phyloP scores from a whole-genome alignment of 2,797 vertebrate genomes.

The Sorex maritimensis region DNA sequence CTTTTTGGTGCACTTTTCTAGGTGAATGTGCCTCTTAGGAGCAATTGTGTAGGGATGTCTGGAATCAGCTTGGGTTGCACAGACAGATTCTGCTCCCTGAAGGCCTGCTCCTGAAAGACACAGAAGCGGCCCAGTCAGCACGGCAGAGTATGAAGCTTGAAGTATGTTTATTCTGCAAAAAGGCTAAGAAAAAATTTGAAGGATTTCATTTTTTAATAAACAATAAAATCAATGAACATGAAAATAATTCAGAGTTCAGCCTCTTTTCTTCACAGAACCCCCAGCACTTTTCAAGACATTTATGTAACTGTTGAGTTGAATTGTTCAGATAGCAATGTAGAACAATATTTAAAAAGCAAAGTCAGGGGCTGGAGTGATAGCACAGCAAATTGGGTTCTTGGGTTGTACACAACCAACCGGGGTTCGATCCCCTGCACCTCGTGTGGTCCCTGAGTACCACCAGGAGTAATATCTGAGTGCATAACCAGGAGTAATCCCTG shows the following conservation, averaged over 20 bases:
- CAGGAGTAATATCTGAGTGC: too few species aligned
- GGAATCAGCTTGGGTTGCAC: conserved; percentile 55
- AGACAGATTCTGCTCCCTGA: conserved; percentile 36
- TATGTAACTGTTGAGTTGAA: conserved; percentile 56
- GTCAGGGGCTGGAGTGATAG: too few species aligned
- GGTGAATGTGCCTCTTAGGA: conserved; percentile 82
- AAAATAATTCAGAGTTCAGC: conserved; percentile 55
- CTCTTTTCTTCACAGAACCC: conserved; percentile 43
- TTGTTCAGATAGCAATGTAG: conserved; percentile 25
- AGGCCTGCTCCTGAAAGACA: conserved; percentile 51
- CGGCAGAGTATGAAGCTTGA: conserved; percentile 67
- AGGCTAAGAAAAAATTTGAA: conserved; percentile 67
- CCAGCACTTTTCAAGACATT: background rate
- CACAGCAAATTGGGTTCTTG: too few species aligned
- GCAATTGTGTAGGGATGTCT: conserved; percentile 39
- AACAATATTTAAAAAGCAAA: conserved; percentile 25
- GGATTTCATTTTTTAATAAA: conserved; percentile 77
- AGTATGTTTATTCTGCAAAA: conserved; percentile 75
- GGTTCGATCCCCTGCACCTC: too few species aligned
- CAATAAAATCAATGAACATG: conserved; percentile 70
- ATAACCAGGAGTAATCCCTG: too few species aligned
- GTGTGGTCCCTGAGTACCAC: too few species aligned
- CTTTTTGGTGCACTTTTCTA: conserved; percentile 77
- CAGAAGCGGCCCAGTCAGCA: conserved; percentile 49
- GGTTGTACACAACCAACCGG: too few species aligned